Evolutionary conservation across 1,140 invertebrate genomes (phyloP), one percentile per base, ranked within the genome.

Genomic region (Drosophila tani): DNA sequence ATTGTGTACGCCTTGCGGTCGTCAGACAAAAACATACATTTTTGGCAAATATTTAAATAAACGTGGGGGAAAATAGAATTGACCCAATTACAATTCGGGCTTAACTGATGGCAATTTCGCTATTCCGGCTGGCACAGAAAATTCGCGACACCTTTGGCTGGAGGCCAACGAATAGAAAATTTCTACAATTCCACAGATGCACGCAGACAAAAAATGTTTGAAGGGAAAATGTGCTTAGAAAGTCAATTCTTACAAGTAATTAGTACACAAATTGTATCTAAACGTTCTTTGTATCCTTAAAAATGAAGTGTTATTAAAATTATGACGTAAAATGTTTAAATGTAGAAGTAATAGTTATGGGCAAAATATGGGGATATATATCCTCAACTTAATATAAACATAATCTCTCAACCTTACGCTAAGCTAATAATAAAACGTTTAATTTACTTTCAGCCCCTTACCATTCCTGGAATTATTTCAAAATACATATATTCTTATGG

Each of bases 51-150:
- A 81, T 78, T 83, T 75, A 68, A 81, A 88, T 84, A 65, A 78
- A 64, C 56, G 50, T 68, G 46, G 68, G 68, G 46, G 9, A 63
- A 78, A 59, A 63, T 68, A 62, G 64, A 88, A 88, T 88, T 90
- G 85, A 90, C 84, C 84, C 81, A 88, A 88, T 88, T 88, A 88
- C 66, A 78, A 73, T 82, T 80, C 76, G 69, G 64, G 66, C 81
- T 81, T 59, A 78, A 79, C 81, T 75, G 81, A 90, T 76, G 79
- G 81, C 85, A 84, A 88, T 84, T 86, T 85, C 51, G 84, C 82
- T 79, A 85, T 62, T 81, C 79, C 79, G 77, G 67, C 81, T 79
- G 78, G 77, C 85, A 87, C 55, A 56, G 41, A 50, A 45, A 43
- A 50, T 8, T 45, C 67, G 46, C 55, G 70, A 79, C 81, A 88